Percentiles rank a stretch among this genome's conserved stretches.
Conservation (phyloP, 2,888 invertebrate species). For the Agrochola litura region DNA sequence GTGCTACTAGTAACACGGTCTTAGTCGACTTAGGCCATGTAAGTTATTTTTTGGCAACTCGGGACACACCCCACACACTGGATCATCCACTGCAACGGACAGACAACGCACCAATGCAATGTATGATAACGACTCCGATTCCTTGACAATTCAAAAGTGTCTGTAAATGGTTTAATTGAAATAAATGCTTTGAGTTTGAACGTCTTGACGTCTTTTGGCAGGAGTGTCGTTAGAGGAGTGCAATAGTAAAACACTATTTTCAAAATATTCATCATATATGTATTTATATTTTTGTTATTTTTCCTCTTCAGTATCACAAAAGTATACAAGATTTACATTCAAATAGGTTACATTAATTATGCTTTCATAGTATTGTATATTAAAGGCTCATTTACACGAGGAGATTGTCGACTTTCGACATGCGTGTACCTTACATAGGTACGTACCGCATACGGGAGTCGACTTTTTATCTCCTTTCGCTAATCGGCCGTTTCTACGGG, state of each 20-base stretch:
- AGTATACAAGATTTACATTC: conserved; percentile 69
- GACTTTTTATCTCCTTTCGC: too few relatives aligned
- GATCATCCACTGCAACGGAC: background rate
- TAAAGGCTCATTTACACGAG: conserved; percentile 11
- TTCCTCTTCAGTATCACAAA: conserved; percentile 67
- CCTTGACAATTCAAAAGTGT: too few relatives aligned
- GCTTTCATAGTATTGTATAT: conserved; percentile 46
- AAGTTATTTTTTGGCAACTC: background rate
- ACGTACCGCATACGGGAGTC: background rate
- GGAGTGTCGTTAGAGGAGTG: background rate
- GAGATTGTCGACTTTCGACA: background rate
- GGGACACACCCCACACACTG: background rate
- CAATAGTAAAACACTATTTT: conserved; percentile 35
- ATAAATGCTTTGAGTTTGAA: too few relatives aligned
- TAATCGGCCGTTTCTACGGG: background rate
- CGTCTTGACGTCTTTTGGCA: background rate
- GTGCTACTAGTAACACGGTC: too few relatives aligned
- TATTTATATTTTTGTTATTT: conserved; percentile 67
- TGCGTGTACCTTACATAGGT: background rate
- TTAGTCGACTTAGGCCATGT: background rate
- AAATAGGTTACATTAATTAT: conserved; percentile 63
- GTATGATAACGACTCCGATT: background rate
- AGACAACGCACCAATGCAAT: too few relatives aligned
- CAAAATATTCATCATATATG: conserved; percentile 67
- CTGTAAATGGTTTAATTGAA: too few relatives aligned